These are phyloP conservation scores for Limenitis arthemis DNA, from an alignment of 2,888 invertebrate genomes.

Conservation along the genomic window DNA sequence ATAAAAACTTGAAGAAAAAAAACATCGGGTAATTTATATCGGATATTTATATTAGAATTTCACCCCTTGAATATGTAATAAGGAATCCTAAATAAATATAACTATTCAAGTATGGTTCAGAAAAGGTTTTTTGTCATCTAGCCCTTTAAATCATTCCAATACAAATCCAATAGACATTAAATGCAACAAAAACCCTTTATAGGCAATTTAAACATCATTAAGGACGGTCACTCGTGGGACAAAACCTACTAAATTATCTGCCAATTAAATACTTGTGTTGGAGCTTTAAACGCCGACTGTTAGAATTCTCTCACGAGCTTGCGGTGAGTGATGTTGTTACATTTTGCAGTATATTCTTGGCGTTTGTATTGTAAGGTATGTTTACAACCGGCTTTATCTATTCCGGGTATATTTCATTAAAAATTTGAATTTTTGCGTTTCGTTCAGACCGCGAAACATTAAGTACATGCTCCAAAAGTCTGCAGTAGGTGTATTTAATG, in stretches of 20 bases:
- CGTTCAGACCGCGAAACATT: too few relatives aligned
- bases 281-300: conserved; percentile 13
- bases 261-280: conserved; percentile 34
- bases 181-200: conserved; percentile 13
- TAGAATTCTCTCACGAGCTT: conserved; percentile 19
- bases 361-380: background rate
- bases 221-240: conserved; percentile 42
- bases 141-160: conserved; percentile 5
- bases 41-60: too few relatives aligned
- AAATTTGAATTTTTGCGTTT: too few relatives aligned
- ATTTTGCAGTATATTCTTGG: conserved; percentile 8
- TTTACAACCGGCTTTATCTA: background rate
- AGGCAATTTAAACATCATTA: conserved; percentile 43
- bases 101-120: too few relatives aligned
- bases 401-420: too few relatives aligned
- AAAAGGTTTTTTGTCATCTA: conserved; percentile 1
- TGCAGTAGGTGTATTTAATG: conserved; percentile 18
- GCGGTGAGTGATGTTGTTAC: conserved; percentile 12
- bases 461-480: background rate
- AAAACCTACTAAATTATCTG: conserved; percentile 27
- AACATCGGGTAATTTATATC: too few relatives aligned
- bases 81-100: too few relatives aligned
- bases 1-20: too few relatives aligned
- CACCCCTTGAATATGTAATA: too few relatives aligned
- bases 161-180: conserved; percentile 3